phyloP scores from a whole-genome alignment of 1,140 invertebrate genomes.

The Triops longicaudatus region DNA sequence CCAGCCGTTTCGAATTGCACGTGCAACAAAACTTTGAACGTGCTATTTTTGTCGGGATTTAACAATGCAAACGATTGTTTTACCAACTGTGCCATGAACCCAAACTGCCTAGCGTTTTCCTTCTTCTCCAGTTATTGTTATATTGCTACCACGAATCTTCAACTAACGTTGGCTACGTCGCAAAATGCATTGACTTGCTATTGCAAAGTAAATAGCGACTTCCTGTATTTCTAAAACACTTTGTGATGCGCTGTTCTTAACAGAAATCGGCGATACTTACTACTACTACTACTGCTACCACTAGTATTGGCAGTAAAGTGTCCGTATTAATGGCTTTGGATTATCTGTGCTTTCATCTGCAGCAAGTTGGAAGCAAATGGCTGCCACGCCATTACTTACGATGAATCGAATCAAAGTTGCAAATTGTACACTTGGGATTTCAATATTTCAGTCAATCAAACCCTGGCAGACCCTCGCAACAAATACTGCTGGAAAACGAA shows the following conservation, averaged over 20 bases:
- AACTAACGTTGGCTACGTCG: background rate
- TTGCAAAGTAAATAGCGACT: background rate
- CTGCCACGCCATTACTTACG: background rate
- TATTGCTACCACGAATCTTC: background rate
- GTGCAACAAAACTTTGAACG: background rate
- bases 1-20: background rate
- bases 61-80: background rate
- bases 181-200: background rate
- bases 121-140: background rate
- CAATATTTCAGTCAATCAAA: background rate
- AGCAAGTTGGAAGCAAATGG: background rate
- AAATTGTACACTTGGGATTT: background rate
- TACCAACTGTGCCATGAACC: background rate
- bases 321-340: too few relatives aligned
- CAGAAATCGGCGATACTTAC: too few relatives aligned
- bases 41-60: background rate
- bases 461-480: background rate
- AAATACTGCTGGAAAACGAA: background rate
- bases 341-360: background rate
- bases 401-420: background rate
- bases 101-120: background rate
- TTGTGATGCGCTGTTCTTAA: too few relatives aligned
- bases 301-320: too few relatives aligned
- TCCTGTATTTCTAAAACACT: too few relatives aligned
- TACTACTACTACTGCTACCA: too few relatives aligned